These are phyloP conservation scores for Nudaria mundana DNA, from an alignment of 2,888 invertebrate species.

Conservation along the genomic window DNA sequence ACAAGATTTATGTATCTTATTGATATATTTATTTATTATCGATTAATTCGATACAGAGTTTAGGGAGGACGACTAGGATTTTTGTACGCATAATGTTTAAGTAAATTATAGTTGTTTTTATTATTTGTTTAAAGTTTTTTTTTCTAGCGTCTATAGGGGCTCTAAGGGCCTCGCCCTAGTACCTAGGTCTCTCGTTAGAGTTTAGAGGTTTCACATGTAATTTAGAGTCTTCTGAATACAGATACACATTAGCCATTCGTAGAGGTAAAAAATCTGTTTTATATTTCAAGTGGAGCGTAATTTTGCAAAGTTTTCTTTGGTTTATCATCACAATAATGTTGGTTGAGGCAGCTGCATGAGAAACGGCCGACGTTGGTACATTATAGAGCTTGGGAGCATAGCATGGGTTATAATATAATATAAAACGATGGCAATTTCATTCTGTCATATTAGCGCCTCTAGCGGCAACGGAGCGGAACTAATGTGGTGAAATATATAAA, in stretches of 20 bases:
- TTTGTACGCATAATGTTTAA: slow-evolving; percentile 79
- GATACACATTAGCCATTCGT: slow-evolving; percentile 53
- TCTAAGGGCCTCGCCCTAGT: slow-evolving; percentile 44
- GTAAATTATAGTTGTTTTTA: slow-evolving; percentile 80
- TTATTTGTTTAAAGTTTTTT: slow-evolving; percentile 63
- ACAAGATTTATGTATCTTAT: slow-evolving; percentile 73
- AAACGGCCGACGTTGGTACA: no score
- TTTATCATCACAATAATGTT: slow-evolving; percentile 44
- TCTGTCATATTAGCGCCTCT: no score
- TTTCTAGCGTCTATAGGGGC: slow-evolving; percentile 56
- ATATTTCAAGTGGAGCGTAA: slow-evolving; percentile 47
- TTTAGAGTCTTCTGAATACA: slow-evolving; percentile 49
- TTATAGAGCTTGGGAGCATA: no score
- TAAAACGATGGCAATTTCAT: no score
- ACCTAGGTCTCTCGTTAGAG: slow-evolving; percentile 57
- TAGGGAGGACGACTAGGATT: slow-evolving; percentile 63
- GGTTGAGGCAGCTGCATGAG: slow-evolving; percentile 40
- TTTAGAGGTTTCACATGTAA: slow-evolving; percentile 56
- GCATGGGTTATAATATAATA: no score
- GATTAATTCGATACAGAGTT: slow-evolving; percentile 59
- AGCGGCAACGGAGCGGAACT: no score
- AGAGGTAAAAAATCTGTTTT: slow-evolving; percentile 62
- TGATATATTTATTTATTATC: slow-evolving; percentile 73
- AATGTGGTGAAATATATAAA: no score
- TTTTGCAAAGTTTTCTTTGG: slow-evolving; percentile 29